Conservation (phyloP, 2,113 vertebrate genomes). For the Petrocephalus microphthalmus region DNA sequence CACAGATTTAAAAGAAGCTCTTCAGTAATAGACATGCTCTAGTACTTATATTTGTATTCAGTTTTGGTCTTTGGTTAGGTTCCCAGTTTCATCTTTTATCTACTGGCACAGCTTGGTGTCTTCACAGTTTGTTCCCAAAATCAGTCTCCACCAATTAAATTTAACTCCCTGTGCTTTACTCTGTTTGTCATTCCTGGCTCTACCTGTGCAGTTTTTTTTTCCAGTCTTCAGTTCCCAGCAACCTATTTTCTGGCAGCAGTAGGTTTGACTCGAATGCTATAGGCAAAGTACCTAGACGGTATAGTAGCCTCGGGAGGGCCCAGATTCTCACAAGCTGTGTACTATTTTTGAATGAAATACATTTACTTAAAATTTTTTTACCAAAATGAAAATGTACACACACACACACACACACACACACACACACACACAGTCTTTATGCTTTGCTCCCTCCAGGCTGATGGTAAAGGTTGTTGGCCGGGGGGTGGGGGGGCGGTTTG, state of each 20-base stretch:
- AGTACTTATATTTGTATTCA: slow-evolving; percentile 9
- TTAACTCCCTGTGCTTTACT: neutral
- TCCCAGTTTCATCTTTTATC: slow-evolving; percentile 1
- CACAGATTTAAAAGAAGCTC: slow-evolving; percentile 3
- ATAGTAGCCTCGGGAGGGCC: neutral
- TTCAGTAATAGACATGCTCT: neutral
- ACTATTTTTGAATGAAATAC: neutral
- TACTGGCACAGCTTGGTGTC: slow-evolving; percentile 3
- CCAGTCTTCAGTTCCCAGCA: neutral
- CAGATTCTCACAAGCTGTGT: neutral
- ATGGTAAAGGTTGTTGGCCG: neutral
- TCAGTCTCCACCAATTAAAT: neutral
- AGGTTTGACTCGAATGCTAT: neutral
- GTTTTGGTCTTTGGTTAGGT: slow-evolving; percentile 3
- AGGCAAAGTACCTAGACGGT: neutral
- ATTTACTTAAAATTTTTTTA: no score
- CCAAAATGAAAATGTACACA: no score
- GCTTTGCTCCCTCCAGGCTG: neutral
- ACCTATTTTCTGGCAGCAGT: neutral
- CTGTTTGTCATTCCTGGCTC: neutral
- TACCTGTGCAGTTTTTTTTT: neutral
- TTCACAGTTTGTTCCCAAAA: slow-evolving; percentile 3
- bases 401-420: no score
- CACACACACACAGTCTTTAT: no score
- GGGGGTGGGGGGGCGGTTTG: neutral